Conservation (phyloP, 2,888 invertebrate species). For the Aporophyla lueneburgensis region DNA sequence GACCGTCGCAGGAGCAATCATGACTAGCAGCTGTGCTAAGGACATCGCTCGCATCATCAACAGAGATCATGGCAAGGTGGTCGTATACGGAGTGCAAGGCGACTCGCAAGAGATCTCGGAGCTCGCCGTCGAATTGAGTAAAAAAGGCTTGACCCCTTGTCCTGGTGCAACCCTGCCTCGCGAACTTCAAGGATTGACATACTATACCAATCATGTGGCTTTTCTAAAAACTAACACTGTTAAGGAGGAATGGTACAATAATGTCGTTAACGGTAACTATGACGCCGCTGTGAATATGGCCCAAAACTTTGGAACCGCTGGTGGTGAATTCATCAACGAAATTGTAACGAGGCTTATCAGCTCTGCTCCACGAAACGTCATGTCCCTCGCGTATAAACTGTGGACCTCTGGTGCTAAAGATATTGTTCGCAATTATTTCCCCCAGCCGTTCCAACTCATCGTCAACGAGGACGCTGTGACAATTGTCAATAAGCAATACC, state of each 20-base stretch:
- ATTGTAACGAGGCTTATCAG: conserved; percentile 56
- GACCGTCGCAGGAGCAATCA: conserved; percentile 70
- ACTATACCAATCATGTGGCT: conserved; percentile 64
- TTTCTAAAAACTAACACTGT: conserved; percentile 63
- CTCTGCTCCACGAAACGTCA: conserved; percentile 53
- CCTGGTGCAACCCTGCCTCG: conserved; percentile 55
- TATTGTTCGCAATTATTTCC: conserved; percentile 67
- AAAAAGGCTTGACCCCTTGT: conserved; percentile 56
- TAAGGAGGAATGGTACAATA: conserved; percentile 58
- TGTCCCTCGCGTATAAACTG: conserved; percentile 68
- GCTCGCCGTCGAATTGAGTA: conserved; percentile 59
- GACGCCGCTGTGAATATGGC: conserved; percentile 64
- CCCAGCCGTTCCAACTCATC: conserved; percentile 62
- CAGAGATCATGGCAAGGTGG: conserved; percentile 64
- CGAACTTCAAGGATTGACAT: conserved; percentile 61
- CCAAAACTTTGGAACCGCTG: conserved; percentile 45
- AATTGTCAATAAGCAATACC: conserved; percentile 63
- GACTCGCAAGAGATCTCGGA: conserved; percentile 60
- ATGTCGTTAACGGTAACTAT: conserved; percentile 56
- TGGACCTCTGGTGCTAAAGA: conserved; percentile 62
- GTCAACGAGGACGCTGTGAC: conserved; percentile 62
- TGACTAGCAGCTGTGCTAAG: conserved; percentile 69
- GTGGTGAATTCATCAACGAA: conserved; percentile 40
- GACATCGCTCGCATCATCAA: conserved; percentile 74
- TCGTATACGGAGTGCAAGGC: conserved; percentile 66